Evolutionary conservation across 2,797 vertebrate genomes (phyloP).

Genomic region (Amniataba percoides): DNA sequence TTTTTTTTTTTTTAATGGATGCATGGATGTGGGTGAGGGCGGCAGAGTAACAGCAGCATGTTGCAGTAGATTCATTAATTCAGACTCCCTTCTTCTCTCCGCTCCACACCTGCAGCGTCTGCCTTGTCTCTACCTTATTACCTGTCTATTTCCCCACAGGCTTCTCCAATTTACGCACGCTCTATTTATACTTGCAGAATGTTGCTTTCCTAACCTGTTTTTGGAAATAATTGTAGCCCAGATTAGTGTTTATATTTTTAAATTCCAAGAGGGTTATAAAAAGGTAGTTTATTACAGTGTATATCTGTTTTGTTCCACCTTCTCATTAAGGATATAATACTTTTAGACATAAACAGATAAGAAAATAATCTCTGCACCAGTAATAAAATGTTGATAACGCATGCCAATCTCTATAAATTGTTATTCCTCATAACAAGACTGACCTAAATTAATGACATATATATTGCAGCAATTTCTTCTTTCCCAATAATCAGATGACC

Average conservation of each 20-base stretch:
- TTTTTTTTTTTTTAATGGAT: slow-evolving; percentile 37
- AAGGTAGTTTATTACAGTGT: background rate
- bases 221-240: background rate
- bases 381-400: background rate
- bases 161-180: background rate
- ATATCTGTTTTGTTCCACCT: background rate
- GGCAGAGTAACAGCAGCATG: slow-evolving; percentile 43
- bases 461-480: background rate
- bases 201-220: background rate
- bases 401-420: slow-evolving; percentile 17
- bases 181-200: background rate
- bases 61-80: slow-evolving; percentile 67
- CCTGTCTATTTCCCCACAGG: slow-evolving; percentile 24
- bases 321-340: background rate
- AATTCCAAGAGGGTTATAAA: background rate
- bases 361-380: background rate
- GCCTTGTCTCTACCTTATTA: slow-evolving; percentile 14
- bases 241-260: background rate
- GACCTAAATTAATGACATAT: background rate
- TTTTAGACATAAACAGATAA: background rate
- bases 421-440: background rate
- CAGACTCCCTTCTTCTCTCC: slow-evolving; percentile 15
- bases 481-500: background rate
- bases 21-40: slow-evolving; percentile 43
- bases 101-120: slow-evolving; percentile 47